Percentiles rank a stretch among this genome's conserved stretches.
phyloP scores from a whole-genome alignment of 2,113 vertebrate genomes.

The Malaclemys terrapin region DNA sequence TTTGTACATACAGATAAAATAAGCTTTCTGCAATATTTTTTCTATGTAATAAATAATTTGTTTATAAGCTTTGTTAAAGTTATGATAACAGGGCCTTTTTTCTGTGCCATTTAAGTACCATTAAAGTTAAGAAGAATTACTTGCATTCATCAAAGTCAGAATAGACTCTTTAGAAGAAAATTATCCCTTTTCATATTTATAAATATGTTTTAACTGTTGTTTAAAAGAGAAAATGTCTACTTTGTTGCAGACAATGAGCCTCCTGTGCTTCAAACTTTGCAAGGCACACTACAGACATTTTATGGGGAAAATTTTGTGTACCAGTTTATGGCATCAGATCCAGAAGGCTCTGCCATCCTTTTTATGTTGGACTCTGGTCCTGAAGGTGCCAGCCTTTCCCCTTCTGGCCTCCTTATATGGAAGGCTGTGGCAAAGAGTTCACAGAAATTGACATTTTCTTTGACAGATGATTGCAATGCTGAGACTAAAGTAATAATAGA shows the following conservation, averaged over 20 bases:
- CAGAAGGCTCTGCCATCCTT: conserved; percentile 85
- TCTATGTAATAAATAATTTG: neutral
- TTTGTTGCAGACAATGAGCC: conserved; percentile 86
- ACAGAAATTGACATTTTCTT: conserved; percentile 80
- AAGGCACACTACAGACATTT: conserved; percentile 81
- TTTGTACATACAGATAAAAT: neutral
- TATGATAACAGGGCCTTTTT: neutral
- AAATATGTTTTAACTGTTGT: neutral
- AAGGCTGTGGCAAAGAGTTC: conserved; percentile 72
- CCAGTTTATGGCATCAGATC: conserved; percentile 88
- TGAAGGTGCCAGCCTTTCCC: conserved; percentile 83
- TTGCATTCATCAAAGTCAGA: neutral
- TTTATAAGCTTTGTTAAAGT: neutral
- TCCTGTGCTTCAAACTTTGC: conserved; percentile 80
- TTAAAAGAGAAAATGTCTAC: conserved; percentile 34
- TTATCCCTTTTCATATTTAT: neutral
- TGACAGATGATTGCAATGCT: conserved; percentile 86
- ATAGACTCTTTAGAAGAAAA: neutral
- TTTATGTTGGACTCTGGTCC: conserved; percentile 86
- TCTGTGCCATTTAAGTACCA: neutral
- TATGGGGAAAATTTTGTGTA: conserved; percentile 87
- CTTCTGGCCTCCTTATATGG: conserved; percentile 88
- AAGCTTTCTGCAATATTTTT: neutral
- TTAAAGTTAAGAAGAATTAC: neutral
- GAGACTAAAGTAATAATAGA: conserved; percentile 78